These are phyloP conservation scores for Catocala sponsa DNA, from an alignment of 2,888 invertebrate species.

Conservation along the genomic window DNA sequence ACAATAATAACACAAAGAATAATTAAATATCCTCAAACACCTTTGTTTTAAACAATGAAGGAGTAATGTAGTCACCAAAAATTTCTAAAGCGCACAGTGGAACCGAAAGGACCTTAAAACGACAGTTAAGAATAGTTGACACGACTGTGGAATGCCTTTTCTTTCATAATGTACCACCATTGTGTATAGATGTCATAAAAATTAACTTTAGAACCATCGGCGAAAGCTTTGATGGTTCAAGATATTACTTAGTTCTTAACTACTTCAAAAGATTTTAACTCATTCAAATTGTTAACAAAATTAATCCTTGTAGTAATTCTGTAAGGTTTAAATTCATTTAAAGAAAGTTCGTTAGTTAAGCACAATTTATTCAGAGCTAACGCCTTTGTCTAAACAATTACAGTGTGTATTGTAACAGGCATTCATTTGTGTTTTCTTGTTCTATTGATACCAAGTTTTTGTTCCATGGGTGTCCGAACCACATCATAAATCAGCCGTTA, in stretches of 20 bases:
- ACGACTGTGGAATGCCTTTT: constrained; percentile 76
- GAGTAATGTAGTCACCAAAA: constrained; percentile 62
- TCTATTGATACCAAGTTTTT: constrained; percentile 81
- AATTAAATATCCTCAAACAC: constrained; percentile 68
- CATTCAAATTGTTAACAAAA: constrained; percentile 9
- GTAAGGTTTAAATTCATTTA: constrained; percentile 44
- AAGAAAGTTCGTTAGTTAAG: constrained; percentile 43
- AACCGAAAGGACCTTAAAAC: constrained; percentile 63
- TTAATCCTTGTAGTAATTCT: not conserved
- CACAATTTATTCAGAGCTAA: constrained; percentile 46
- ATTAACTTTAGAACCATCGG: constrained; percentile 81
- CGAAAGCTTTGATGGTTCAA: constrained; percentile 82
- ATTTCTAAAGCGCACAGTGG: constrained; percentile 56
- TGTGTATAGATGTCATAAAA: constrained; percentile 83
- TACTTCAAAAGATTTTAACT: constrained; percentile 43
- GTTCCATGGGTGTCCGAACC: constrained; percentile 83
- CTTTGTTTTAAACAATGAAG: constrained; percentile 62
- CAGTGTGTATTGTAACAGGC: constrained; percentile 80
- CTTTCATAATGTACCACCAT: constrained; percentile 73
- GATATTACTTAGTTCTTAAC: constrained; percentile 61
- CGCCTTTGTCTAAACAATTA: constrained; percentile 86
- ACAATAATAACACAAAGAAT: constrained; percentile 54
- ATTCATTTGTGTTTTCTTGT: constrained; percentile 85
- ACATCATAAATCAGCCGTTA: constrained; percentile 84
- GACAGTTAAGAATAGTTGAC: constrained; percentile 67